Conservation (phyloP, 2,113 vertebrate genomes). For the Cynoglossus semilaevis region DNA sequence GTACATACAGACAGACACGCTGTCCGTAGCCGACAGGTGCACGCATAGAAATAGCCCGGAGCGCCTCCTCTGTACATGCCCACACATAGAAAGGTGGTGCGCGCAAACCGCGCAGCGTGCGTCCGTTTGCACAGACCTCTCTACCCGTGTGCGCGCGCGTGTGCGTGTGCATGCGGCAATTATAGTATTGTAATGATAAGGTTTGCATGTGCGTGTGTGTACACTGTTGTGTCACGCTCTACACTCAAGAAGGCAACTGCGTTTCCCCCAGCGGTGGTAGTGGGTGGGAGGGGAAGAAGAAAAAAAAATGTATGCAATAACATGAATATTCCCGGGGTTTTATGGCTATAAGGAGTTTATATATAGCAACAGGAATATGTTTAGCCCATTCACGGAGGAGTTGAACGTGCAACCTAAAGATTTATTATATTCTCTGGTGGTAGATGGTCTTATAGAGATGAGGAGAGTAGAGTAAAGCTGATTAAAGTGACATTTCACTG, state of each 20-base stretch:
- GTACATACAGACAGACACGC: conserved; percentile 43
- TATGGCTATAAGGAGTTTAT: conserved; percentile 10
- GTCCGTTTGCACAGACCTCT: conserved; percentile 14
- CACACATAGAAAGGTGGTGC: conserved; percentile 8
- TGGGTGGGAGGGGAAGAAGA: background rate
- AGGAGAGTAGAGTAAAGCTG: no score
- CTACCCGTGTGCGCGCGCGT: no score
- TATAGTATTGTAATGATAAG: conserved; percentile 51
- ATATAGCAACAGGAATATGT: background rate
- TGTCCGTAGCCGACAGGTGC: conserved; percentile 64
- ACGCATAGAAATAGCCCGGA: conserved; percentile 36
- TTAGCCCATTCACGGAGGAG: background rate
- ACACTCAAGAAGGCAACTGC: conserved; percentile 11
- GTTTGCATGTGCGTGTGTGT: conserved; percentile 39
- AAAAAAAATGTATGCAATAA: conserved; percentile 7
- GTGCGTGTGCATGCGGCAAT: conserved; percentile 58
- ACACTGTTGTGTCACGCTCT: conserved; percentile 29
- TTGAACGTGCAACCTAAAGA: background rate
- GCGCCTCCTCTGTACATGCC: conserved; percentile 35
- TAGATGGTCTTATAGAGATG: no score
- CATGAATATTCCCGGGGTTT: background rate
- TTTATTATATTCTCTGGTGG: no score
- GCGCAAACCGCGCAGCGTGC: conserved; percentile 29
- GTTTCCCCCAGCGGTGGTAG: conserved; percentile 6
- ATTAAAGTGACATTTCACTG: no score